Percentiles rank a stretch among this genome's conserved stretches.
Evolutionary conservation across 1,140 invertebrate genomes (phyloP).

Genomic region (Gonatopus flavifemur): DNA sequence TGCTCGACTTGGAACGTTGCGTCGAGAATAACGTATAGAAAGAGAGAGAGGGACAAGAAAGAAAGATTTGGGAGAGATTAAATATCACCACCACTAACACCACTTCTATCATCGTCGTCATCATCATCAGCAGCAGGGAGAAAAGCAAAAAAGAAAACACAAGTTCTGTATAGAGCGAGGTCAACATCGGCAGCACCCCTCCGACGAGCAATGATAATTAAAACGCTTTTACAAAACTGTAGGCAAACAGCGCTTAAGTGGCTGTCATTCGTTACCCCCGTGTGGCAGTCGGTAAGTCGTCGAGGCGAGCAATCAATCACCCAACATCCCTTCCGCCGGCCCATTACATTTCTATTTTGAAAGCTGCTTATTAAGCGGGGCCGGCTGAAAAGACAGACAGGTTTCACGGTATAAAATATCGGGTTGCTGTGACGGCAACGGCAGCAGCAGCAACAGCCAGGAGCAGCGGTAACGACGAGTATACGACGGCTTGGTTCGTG

Average conservation of each 20-base stretch:
- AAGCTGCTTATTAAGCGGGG: constrained; percentile 60
- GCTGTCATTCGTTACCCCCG: constrained; percentile 57
- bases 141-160: too few species aligned
- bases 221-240: constrained; percentile 60
- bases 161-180: too few species aligned
- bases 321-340: constrained; percentile 43
- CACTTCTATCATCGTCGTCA: too few species aligned
- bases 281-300: constrained; percentile 56
- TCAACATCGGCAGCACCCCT: too few species aligned
- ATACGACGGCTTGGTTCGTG: constrained; percentile 1
- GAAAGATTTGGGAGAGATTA: too few species aligned
- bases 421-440: constrained; percentile 47
- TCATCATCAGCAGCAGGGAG: too few species aligned
- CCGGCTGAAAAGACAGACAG: constrained; percentile 55
- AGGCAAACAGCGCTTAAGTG: constrained; percentile 59
- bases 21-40: too few species aligned
- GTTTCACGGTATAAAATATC: constrained; percentile 60
- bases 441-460: constrained; percentile 14
- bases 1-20: too few species aligned
- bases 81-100: too few species aligned
- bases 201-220: constrained; percentile 59
- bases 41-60: too few species aligned
- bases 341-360: constrained; percentile 62
- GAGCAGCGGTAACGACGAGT: neutral
- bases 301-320: constrained; percentile 60